Evolutionary conservation across 1,140 invertebrate species (phyloP), one percentile per base, ranked within the genome.

Genomic region (Prorops nasuta): DNA sequence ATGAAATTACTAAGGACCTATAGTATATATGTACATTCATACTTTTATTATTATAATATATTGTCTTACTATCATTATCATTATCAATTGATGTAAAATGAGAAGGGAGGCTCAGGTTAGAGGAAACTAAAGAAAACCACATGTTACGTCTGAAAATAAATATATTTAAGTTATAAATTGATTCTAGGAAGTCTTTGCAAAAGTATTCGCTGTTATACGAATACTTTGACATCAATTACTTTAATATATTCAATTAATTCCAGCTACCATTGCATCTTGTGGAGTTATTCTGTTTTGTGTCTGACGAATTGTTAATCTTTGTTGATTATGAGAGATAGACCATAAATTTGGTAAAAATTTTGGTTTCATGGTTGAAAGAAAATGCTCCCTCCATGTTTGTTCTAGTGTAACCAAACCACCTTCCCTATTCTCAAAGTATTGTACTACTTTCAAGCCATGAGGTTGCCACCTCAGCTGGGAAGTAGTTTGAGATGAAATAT

Each of bases 361-460:
- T 0, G 90, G 90, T 21, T 85, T 69, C 90, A 92, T 92, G 2
- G 79, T 81, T 0, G 76, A 63, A 6, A 93, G 57, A 67, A 93
- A 92, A 69, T 91, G 87, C 64, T 90, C 77, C 8, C 91, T 74
- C 90, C 90, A 93, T 43, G 84, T 58, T 51, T 80, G 80, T 64
- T 93, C 89, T 34, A 93, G 77, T 36, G 79, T 74, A 1, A 87
- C 69, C 2, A 92, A 71, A n/a, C 87, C 84, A 2, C 79, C 81
- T 14, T 80, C 77, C 10, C 72, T 65, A 8, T 65, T 64, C 52
- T 76, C 63, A 67, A 83, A 87, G 49, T 84, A 75, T 35, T 84
- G 70, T 1, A 90, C 87, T 1, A 92, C 89, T 58, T 69, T 72
- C 4, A 67, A 51, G 10, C 74, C 71, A 42, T 75, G 73, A 20